These are phyloP conservation scores for Rapana venosa DNA, from an alignment of 2,888 invertebrate species.

Conservation along the genomic window DNA sequence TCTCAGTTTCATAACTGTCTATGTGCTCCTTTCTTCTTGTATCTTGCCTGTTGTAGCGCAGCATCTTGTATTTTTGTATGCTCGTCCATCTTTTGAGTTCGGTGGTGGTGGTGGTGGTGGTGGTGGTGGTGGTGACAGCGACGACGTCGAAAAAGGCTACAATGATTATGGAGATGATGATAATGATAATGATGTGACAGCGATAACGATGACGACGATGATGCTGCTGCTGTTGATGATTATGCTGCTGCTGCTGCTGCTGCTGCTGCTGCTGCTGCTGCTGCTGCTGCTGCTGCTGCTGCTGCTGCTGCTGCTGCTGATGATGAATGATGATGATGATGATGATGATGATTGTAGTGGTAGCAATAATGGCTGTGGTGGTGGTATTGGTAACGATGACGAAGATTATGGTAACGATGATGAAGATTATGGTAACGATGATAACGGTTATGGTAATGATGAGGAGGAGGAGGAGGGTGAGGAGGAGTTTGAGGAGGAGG, in stretches of 20 bases:
- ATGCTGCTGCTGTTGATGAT: too few species aligned
- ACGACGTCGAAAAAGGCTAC: not conserved
- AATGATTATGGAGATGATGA: not conserved
- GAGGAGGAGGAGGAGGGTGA: too few species aligned
- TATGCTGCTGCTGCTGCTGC: too few species aligned
- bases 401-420: not conserved
- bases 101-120: too few species aligned
- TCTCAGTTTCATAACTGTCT: too few species aligned
- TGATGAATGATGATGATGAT: slow-evolving; percentile 20
- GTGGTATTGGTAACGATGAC: not conserved
- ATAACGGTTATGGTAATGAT: too few species aligned
- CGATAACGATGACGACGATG: not conserved
- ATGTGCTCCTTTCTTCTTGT: too few species aligned
- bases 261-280: not conserved
- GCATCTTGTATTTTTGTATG: too few species aligned
- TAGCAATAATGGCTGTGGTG: not conserved
- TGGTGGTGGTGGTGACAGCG: not conserved
- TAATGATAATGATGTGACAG: not conserved
- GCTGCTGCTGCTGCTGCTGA: not conserved
- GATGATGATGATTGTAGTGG: not conserved
- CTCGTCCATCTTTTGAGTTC: too few species aligned
- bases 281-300: not conserved
- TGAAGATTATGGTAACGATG: not conserved
- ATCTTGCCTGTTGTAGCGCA: too few species aligned
- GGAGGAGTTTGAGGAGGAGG: too few species aligned